These are phyloP conservation scores for Cotesia congregata DNA, from an alignment of 2,888 invertebrate species.

Conservation along the genomic window DNA sequence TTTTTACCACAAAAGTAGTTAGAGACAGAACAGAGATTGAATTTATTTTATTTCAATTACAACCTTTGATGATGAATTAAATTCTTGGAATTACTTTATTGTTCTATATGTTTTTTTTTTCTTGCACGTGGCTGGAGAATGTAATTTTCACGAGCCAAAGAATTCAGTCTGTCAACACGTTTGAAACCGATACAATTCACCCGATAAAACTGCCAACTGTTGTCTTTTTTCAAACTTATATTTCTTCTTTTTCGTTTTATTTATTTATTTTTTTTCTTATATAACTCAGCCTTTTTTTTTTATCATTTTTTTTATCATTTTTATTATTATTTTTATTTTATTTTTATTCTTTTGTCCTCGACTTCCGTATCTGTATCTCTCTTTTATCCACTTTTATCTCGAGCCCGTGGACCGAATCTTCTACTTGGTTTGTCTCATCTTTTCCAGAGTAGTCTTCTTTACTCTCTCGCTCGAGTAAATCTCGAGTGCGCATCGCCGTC, in stretches of 20 bases:
- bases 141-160: constrained; percentile 60
- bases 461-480: constrained; percentile 49
- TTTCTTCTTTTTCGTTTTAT: constrained; percentile 24
- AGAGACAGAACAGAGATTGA: background rate
- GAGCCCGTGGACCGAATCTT: constrained; percentile 37
- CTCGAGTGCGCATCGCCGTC: constrained; percentile 43
- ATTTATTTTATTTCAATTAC: background rate
- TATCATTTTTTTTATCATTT: background rate
- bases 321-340: background rate
- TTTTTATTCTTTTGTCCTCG: constrained; percentile 20
- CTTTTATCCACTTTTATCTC: constrained; percentile 42
- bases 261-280: constrained; percentile 27
- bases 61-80: background rate
- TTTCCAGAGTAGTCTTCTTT: constrained; percentile 6
- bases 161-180: constrained; percentile 58
- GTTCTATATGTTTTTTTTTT: constrained; percentile 21
- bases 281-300: constrained; percentile 21
- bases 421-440: constrained; percentile 41
- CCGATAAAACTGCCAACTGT: constrained; percentile 55
- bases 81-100: constrained; percentile 46
- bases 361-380: constrained; percentile 21
- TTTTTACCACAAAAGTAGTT: background rate
- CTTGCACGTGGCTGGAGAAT: constrained; percentile 52
- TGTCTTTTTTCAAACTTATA: constrained; percentile 28
- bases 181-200: constrained; percentile 62